phyloP scores from a whole-genome alignment of 2,113 vertebrate genomes.

The Cebidichthys violaceus region DNA sequence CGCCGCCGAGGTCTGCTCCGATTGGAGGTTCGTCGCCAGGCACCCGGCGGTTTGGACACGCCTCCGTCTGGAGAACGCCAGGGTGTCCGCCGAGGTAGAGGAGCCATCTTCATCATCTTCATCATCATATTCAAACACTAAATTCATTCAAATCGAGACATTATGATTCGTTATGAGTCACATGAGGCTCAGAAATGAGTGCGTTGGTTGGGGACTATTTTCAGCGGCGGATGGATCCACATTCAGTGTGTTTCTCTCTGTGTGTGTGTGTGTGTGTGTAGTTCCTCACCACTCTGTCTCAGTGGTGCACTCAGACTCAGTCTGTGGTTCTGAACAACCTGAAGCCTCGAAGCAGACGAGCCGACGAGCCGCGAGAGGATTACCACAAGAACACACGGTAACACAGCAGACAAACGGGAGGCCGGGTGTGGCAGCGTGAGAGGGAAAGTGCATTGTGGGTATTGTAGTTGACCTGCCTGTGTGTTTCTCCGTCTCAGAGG shows the following conservation, averaged over 20 bases:
- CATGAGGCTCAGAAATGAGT: background rate
- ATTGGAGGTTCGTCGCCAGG: conserved; percentile 92
- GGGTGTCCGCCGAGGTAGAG: conserved; percentile 80
- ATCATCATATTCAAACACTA: too few relatives aligned
- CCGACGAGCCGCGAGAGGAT: conserved; percentile 91
- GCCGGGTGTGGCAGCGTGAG: background rate
- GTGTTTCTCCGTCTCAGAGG: too few relatives aligned
- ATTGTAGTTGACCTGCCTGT: too few relatives aligned
- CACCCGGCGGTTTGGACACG: conserved; percentile 92
- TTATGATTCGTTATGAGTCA: too few relatives aligned
- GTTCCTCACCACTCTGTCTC: conserved; percentile 92
- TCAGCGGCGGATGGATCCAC: background rate
- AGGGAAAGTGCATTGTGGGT: background rate
- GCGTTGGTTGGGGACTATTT: background rate
- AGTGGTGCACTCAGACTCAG: conserved; percentile 95
- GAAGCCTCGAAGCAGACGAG: conserved; percentile 87
- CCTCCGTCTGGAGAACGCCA: conserved; percentile 89
- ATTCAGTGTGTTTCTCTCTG: background rate
- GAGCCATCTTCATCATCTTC: background rate
- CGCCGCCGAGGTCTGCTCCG: conserved; percentile 90
- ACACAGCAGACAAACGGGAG: background rate
- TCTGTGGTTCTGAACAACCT: conserved; percentile 91
- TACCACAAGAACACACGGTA: conserved; percentile 91
- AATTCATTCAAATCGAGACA: too few relatives aligned
- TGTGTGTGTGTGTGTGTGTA: conserved; percentile 67